Base-by-base conservation (phyloP, 1,140 invertebrate species). In the Dreissena rostriformis region DNA sequence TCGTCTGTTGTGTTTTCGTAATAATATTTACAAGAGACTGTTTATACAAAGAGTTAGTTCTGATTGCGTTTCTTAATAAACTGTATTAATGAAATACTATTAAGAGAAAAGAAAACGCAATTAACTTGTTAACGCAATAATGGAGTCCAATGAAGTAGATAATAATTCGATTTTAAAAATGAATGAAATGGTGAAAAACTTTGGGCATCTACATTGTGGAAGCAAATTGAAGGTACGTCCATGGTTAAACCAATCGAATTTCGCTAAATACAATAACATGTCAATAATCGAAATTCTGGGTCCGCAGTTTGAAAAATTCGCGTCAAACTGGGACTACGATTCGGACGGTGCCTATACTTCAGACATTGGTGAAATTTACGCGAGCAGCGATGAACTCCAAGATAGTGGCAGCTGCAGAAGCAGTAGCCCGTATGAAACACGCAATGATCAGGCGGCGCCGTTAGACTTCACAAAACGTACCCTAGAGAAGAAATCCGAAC, bases 181-280 rank as follows among this genome's bases (percentile, higher is more conserved):
- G 22, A 81, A 73, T 22, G 51, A 26, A 29, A 81, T 81, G 79
- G 51, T 81, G 53, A 57, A 73, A n/a, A 81, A 73, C 71, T 81
- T 81, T 49, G 28, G 52, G 65, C 10, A 15, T 19, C 49, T 81
- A 5, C 57, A 70, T 52, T 81, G 55, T 52, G 70, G 79, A 12
- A 70, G 73, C 22, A 17, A 19, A 19, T 52, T 29, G n/a, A 12
- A 22, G 11, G 39, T 39, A 2, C 39, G 7, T 22, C n/a, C 51
- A 1, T n/a, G 51, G 8, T 12, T 28, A 61, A 61, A 52, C 67
- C 28, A 26, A 68, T n/a, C 53, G 22, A 22, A 53, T 29, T 52
- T 49, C 14, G 39, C 6, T 22, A 39, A 0, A 51, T 83, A 57
- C 63, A 83, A 65, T 68, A 68, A 83, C 49, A 75, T 83, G 49